These are phyloP conservation scores for Crossocerus cetratus DNA, from an alignment of 2,888 invertebrate genomes.

Conservation along the genomic window DNA sequence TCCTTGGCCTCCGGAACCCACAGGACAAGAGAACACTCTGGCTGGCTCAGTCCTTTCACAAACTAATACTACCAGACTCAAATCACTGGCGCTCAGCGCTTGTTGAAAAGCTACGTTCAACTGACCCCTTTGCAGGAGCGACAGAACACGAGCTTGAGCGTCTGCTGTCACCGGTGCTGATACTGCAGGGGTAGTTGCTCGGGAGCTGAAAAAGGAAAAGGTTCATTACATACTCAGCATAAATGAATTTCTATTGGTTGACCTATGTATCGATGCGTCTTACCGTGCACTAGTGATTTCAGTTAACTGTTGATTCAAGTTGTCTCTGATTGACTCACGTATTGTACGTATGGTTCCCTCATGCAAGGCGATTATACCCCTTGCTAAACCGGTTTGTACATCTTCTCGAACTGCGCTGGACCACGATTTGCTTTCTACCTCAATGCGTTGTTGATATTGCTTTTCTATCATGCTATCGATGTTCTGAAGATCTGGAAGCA, in stretches of 20 bases:
- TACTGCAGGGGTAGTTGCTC: conserved; percentile 87
- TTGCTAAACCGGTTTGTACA: conserved; percentile 68
- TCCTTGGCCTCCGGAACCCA: conserved; percentile 76
- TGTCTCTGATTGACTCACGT: conserved; percentile 72
- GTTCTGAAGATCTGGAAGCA: conserved; percentile 77
- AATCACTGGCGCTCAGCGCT: conserved; percentile 92
- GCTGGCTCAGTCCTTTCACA: conserved; percentile 91
- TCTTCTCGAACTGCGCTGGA: conserved; percentile 68
- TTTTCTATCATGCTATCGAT: conserved; percentile 78
- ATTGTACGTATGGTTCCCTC: conserved; percentile 69
- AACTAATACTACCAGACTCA: conserved; percentile 90
- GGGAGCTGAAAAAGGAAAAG: conserved; percentile 81
- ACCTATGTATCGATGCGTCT: conserved; percentile 3
- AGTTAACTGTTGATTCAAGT: conserved; percentile 71
- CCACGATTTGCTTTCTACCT: conserved; percentile 67
- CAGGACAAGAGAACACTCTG: conserved; percentile 82
- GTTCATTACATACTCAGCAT: too few relatives aligned
- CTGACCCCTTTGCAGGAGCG: conserved; percentile 81
- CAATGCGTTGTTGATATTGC: conserved; percentile 74
- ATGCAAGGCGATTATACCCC: conserved; percentile 65
- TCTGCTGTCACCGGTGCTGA: conserved; percentile 75
- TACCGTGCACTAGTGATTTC: conserved; percentile 72
- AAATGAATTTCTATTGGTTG: too few relatives aligned
- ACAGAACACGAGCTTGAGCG: conserved; percentile 69
- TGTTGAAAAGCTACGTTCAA: conserved; percentile 93